Conservation (phyloP, 2,113 vertebrate species). For the Tenrec ecaudatus region DNA sequence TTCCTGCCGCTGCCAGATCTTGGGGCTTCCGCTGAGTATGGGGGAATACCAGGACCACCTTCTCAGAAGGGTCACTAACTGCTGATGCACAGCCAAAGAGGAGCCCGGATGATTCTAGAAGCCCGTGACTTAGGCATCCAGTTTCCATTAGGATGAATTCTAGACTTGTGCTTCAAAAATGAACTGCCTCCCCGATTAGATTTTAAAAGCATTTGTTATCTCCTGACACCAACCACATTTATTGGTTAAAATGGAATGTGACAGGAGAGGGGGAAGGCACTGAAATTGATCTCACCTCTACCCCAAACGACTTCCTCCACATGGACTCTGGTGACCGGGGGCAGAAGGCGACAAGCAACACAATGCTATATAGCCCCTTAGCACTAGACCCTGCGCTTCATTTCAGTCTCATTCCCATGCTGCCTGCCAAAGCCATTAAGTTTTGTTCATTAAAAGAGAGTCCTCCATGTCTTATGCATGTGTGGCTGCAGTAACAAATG, state of each 20-base stretch:
- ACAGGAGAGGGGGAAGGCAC: background rate
- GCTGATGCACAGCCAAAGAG: background rate
- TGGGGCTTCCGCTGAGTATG: background rate
- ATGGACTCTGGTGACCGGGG: background rate
- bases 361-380: background rate
- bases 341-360: background rate
- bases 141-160: background rate
- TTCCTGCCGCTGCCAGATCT: background rate
- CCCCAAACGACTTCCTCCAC: background rate
- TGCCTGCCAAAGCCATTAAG: background rate
- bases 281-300: background rate
- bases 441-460: background rate
- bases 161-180: background rate
- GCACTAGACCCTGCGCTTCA: background rate
- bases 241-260: background rate
- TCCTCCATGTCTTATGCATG: conserved; percentile 2
- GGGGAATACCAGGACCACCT: background rate
- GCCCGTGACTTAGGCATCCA: background rate
- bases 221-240: background rate
- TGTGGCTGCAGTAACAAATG: conserved; percentile 48
- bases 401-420: background rate
- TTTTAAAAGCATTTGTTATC: background rate
- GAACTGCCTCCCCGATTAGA: background rate
- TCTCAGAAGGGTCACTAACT: background rate
- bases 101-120: background rate